Percentiles rank a stretch among this genome's conserved stretches.
These are phyloP conservation scores for Chirona hameri DNA, from an alignment of 2,888 invertebrate species.

Conservation along the genomic window DNA sequence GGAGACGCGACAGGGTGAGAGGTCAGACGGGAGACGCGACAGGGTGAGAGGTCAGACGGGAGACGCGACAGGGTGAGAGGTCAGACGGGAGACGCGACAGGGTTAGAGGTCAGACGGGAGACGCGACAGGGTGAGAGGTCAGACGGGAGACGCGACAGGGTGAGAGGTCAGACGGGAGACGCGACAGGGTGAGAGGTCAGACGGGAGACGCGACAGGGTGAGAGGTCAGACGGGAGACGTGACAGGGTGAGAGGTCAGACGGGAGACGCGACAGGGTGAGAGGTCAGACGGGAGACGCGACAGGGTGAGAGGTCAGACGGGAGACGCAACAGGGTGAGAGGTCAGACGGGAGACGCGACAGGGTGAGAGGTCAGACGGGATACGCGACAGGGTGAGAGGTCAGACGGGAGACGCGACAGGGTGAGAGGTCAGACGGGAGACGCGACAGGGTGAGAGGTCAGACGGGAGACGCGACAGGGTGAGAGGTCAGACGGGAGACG, in stretches of 20 bases:
- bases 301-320: background rate
- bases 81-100: too few relatives aligned
- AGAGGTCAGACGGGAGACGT: background rate
- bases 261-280: background rate
- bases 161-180: background rate
- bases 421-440: background rate
- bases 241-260: background rate
- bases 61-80: background rate
- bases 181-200: background rate
- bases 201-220: too few relatives aligned
- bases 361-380: background rate
- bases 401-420: background rate
- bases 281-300: background rate
- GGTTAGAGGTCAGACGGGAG: background rate
- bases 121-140: background rate
- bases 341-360: background rate
- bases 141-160: too few relatives aligned
- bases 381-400: background rate
- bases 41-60: background rate
- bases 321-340: background rate
- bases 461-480: background rate
- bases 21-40: too few relatives aligned
- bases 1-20: background rate
- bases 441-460: too few relatives aligned
- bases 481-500: background rate